Evolutionary conservation across 2,113 vertebrate species (phyloP).

Genomic region (Atlantisia rogersi): DNA sequence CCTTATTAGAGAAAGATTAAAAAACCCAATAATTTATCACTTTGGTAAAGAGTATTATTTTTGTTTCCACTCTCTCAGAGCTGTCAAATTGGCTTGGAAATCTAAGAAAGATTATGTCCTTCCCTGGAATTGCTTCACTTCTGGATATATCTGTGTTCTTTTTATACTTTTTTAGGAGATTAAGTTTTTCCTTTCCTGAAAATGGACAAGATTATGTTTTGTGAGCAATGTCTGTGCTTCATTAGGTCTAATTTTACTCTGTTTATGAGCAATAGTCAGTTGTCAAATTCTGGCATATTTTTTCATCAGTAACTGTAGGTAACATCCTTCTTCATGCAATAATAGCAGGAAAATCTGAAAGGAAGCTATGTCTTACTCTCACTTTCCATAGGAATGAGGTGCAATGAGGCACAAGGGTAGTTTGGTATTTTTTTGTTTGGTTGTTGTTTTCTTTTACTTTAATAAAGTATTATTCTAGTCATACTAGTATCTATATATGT

Average conservation of each 20-base stretch:
- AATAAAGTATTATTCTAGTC: not conserved
- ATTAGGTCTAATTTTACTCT: not conserved
- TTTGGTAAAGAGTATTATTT: not conserved
- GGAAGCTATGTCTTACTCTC: not conserved
- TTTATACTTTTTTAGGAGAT: not conserved
- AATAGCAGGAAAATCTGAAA: not conserved
- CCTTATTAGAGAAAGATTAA: not conserved
- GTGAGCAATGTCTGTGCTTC: not conserved
- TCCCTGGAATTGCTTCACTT: not conserved
- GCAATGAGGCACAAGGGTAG: accelerated
- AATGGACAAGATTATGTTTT: not conserved
- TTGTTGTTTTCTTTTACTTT: not conserved
- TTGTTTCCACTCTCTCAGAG: not conserved
- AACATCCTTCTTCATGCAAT: not conserved
- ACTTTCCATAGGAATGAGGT: not conserved
- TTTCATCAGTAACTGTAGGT: not conserved
- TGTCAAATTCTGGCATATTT: not conserved
- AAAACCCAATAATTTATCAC: not conserved
- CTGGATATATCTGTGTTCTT: not conserved
- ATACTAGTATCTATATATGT: not conserved
- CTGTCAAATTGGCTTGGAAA: not conserved
- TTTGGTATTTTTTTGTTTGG: not conserved
- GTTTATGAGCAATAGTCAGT: not conserved
- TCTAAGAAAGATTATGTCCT: not conserved
- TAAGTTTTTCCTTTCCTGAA: not conserved